A percentile compares a stretch with the other conserved stretches of the same genome.
These are phyloP conservation scores for Lagria hirta DNA, from an alignment of 2,888 invertebrate genomes.

Conservation along the genomic window DNA sequence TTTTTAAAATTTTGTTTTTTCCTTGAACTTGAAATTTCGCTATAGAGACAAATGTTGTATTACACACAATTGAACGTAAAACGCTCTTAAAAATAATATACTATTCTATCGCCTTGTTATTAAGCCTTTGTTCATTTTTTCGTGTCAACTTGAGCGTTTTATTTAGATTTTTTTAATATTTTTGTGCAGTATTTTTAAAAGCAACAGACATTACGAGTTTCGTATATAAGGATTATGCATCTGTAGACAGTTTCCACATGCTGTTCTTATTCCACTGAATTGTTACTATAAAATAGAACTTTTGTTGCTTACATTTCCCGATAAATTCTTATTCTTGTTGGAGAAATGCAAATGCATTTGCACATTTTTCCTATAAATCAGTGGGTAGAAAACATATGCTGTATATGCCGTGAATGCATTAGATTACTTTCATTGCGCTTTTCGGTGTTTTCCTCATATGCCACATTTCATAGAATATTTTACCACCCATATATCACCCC, in stretches of 20 bases:
- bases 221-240: conserved; percentile 14
- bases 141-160: too few relatives aligned
- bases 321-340: conserved; percentile 23
- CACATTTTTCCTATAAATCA: conserved; percentile 29
- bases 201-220: background rate
- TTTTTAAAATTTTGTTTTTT: too few relatives aligned
- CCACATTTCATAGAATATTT: conserved; percentile 2
- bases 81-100: too few relatives aligned
- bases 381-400: conserved; percentile 24
- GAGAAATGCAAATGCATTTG: conserved; percentile 27
- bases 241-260: conserved; percentile 12
- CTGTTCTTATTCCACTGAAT: too few relatives aligned
- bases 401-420: conserved; percentile 15
- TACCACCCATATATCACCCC: conserved; percentile 13
- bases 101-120: too few relatives aligned
- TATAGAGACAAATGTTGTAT: too few relatives aligned
- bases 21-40: too few relatives aligned
- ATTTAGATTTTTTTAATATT: too few relatives aligned
- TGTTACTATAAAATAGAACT: conserved; percentile 16
- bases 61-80: too few relatives aligned
- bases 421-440: conserved; percentile 21
- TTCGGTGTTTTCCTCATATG: conserved; percentile 18
- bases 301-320: conserved; percentile 20
- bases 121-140: too few relatives aligned
- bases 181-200: too few relatives aligned